Evolutionary conservation across 2,113 vertebrate species (phyloP).

Genomic region (Solea senegalensis): DNA sequence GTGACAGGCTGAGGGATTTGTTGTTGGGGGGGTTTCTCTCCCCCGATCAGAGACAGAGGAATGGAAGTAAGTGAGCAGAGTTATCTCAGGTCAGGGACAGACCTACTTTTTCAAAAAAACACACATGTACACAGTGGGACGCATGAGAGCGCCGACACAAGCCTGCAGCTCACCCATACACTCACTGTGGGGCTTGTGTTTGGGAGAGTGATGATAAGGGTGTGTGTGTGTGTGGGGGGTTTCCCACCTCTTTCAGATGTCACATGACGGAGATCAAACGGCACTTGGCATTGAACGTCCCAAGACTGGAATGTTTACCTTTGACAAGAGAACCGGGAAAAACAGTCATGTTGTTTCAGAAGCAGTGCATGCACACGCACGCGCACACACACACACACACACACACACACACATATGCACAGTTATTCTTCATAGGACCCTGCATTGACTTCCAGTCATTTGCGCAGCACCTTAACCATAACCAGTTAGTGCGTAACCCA

Average conservation of each 20-base stretch:
- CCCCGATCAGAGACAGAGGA: constrained; percentile 27
- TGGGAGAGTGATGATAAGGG: constrained; percentile 33
- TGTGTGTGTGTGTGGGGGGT: neutral
- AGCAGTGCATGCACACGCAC: constrained; percentile 28
- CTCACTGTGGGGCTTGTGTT: constrained; percentile 30
- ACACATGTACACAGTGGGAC: constrained; percentile 33
- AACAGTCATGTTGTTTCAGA: constrained; percentile 57
- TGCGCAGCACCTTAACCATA: no score
- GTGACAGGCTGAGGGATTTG: neutral
- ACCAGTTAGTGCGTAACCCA: no score
- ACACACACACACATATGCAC: neutral
- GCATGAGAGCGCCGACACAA: neutral
- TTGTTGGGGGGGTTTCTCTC: neutral
- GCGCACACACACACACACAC: neutral
- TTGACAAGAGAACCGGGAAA: constrained; percentile 55
- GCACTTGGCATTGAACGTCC: constrained; percentile 65
- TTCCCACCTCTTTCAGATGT: constrained; percentile 58
- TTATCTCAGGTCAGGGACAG: constrained; percentile 66
- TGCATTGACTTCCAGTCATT: no score
- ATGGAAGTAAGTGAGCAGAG: constrained; percentile 35
- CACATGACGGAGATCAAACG: constrained; percentile 72
- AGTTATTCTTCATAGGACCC: no score
- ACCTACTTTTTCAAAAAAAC: constrained; percentile 52
- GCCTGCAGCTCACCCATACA: constrained; percentile 10
- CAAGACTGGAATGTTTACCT: constrained; percentile 74